Percentiles rank a stretch among this genome's conserved stretches.
Conservation (phyloP, 2,113 vertebrate genomes). For the Poecile atricapillus region DNA sequence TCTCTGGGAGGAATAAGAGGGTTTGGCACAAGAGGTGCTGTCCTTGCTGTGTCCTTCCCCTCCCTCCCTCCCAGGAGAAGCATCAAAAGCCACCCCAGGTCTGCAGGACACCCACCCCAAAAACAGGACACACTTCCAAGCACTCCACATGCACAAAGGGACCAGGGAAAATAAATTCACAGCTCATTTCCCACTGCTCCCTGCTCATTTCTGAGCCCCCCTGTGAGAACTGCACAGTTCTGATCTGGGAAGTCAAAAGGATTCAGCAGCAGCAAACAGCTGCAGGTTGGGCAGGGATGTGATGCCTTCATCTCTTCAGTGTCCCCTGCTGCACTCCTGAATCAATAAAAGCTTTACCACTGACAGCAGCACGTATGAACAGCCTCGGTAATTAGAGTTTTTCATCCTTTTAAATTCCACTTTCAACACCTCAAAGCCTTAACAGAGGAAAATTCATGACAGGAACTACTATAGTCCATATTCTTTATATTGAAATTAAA, state of each 20-base stretch:
- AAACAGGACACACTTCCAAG: neutral
- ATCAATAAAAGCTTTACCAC: neutral
- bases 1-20: neutral
- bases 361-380: neutral
- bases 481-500: neutral
- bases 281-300: neutral
- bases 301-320: neutral
- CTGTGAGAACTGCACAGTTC: fast-evolving
- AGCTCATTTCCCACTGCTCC: neutral
- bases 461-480: neutral
- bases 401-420: neutral
- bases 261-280: neutral
- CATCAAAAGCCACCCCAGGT: neutral
- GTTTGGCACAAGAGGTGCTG: neutral
- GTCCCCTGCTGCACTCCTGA: neutral
- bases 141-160: fast-evolving
- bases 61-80: neutral
- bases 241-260: neutral
- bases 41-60: neutral
- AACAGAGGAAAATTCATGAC: neutral
- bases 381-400: neutral
- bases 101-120: neutral
- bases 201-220: neutral
- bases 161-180: neutral
- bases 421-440: neutral